These are phyloP conservation scores for Leptopterna dolabrata DNA, from an alignment of 2,888 invertebrate genomes.

Conservation along the genomic window DNA sequence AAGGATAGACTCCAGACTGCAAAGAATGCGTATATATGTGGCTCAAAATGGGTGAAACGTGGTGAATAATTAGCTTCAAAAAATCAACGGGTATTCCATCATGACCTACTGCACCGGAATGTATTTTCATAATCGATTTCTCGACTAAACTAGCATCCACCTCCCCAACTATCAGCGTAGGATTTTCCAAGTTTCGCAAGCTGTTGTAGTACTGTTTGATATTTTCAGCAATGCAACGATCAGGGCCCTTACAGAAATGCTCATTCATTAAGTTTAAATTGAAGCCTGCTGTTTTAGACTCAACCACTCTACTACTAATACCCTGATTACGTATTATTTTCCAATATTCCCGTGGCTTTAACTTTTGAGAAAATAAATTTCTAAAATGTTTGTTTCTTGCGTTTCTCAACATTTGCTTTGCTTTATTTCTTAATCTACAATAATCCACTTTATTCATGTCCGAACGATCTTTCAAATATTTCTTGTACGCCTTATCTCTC, in stretches of 20 bases:
- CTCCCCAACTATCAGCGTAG: background rate
- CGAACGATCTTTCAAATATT: background rate
- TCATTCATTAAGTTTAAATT: background rate
- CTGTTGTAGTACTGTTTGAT: background rate
- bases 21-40: too few species aligned
- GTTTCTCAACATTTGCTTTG: too few species aligned
- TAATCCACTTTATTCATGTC: background rate
- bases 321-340: background rate
- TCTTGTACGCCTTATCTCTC: background rate
- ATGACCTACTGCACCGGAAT: background rate
- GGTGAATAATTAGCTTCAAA: too few species aligned
- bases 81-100: too few species aligned
- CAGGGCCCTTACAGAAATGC: background rate
- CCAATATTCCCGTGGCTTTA: background rate
- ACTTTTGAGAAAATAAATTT: background rate
- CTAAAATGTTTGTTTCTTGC: too few species aligned
- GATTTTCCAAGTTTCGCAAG: background rate
- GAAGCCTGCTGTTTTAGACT: background rate
- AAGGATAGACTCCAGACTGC: too few species aligned
- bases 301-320: background rate
- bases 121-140: background rate
- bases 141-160: too few species aligned
- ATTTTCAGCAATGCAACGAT: background rate
- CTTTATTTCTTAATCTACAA: too few species aligned
- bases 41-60: background rate